Base-by-base conservation (phyloP, 1,140 invertebrate species). In the Drosophila ohnishii region DNA sequence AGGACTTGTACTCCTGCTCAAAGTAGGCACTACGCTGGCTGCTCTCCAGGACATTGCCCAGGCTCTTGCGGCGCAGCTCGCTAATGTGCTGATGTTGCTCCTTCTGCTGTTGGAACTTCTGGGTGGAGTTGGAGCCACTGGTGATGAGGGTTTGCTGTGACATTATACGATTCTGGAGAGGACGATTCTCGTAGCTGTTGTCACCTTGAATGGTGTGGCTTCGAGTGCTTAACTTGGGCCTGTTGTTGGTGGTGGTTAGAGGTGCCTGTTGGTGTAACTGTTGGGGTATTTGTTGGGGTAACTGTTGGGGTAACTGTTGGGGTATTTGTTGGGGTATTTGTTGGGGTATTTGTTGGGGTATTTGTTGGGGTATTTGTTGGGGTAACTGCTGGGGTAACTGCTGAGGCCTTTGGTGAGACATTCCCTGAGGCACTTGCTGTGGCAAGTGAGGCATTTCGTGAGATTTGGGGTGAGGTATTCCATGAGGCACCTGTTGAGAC, bases 1-100 rank as follows among this genome's bases (percentile, higher is more conserved):
- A 91, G 0, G 90, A 90, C 44, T 91, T 91, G 53, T 91, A 91
- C 22, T 85, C 70, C 14, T 84, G 69, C 19, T 79, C 75, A 25
- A 69, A 74, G 51, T 86, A 77, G 7, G 60, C 28, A 8, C 48
- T 59, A 2, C 51, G 53, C 32, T 80, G 77, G 22, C 25, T 78
- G 71, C 22, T 75, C 34, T 87, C 83, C 34, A 82, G 37, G 10
- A 77, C 78, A 57, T 86, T 89, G 55, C 90, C 86, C 10, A 90
- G 47, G 47, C 89, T 91, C 47, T 91, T 91, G 51, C 90, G 80
- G 0, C 90, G 75, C 65, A 81, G 45, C 25, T 87, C 88, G 25
- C 47, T 59, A 11, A 75, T 71, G 11, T 69, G 65, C 35, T 63
- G 69, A 1, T 66, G 59, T 3, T 55, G 75, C 11, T 45, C 3